These are phyloP conservation scores for Catharus bicknelli DNA, from an alignment of 2,113 vertebrate species.

Conservation along the genomic window DNA sequence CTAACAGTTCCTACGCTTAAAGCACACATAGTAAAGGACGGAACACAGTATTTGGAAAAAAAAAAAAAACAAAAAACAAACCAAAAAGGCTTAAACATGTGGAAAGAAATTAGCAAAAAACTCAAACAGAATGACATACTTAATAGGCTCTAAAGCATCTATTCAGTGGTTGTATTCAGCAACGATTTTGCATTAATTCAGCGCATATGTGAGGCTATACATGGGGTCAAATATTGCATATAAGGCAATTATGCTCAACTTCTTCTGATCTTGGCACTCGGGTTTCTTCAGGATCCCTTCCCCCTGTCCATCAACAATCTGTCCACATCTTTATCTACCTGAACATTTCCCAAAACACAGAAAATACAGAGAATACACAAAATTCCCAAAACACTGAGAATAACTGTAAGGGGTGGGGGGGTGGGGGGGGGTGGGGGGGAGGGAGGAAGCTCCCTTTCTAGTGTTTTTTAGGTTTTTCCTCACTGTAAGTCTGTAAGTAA, in stretches of 20 bases:
- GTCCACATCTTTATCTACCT: background rate
- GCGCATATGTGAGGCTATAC: conserved; percentile 57
- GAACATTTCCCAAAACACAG: background rate
- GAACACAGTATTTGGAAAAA: conserved; percentile 57
- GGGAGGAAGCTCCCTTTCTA: background rate
- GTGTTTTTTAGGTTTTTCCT: background rate
- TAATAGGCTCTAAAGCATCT: conserved; percentile 67
- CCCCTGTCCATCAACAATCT: background rate
- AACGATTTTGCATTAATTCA: conserved; percentile 70
- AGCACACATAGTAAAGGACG: conserved; percentile 69
- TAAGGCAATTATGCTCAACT: conserved; percentile 20
- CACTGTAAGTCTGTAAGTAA: background rate
- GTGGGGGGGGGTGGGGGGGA: too few species aligned
- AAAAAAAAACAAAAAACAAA: conserved; percentile 12
- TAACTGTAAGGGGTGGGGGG: background rate
- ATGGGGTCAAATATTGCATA: conserved; percentile 17
- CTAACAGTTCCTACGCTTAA: conserved; percentile 76
- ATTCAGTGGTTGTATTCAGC: conserved; percentile 65
- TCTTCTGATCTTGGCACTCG: conserved; percentile 1
- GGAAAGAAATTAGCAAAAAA: conserved; percentile 72
- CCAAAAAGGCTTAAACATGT: conserved; percentile 72
- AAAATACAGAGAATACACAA: background rate
- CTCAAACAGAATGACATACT: conserved; percentile 69
- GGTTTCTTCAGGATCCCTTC: background rate
- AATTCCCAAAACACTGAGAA: background rate